Evolutionary conservation across 2,113 vertebrate species (phyloP).

Genomic region (Neomonachus schauinslandi): DNA sequence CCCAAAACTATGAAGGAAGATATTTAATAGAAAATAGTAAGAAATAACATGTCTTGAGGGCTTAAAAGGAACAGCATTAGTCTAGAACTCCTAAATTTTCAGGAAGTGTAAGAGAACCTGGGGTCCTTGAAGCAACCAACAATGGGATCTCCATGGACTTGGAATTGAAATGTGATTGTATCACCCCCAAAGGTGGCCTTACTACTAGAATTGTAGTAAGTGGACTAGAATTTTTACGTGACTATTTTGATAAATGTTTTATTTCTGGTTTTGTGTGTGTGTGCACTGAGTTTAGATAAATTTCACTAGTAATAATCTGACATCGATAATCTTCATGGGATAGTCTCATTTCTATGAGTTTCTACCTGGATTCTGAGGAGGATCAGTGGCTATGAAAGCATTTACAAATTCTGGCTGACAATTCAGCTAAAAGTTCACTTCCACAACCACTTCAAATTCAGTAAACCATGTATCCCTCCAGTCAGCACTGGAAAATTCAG

Average conservation of each 20-base stretch:
- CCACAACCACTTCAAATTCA: neutral
- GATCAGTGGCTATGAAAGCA: neutral
- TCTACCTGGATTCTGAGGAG: neutral
- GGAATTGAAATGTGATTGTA: neutral
- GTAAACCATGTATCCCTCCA: neutral
- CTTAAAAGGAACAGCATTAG: neutral
- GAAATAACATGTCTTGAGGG: neutral
- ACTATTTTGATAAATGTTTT: neutral
- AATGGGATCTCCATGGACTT: neutral
- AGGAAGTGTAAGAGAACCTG: neutral
- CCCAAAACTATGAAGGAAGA: neutral
- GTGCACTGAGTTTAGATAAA: neutral
- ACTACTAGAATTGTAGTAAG: neutral
- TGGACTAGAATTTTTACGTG: neutral
- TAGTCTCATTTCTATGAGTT: neutral
- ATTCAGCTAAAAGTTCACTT: neutral
- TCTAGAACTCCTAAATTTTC: neutral
- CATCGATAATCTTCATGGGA: neutral
- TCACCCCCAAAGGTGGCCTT: neutral
- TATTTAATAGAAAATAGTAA: neutral
- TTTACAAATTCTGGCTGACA: neutral
- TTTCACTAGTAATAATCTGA: neutral
- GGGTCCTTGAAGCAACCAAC: neutral
- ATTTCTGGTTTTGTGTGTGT: neutral
- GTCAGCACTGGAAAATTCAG: neutral